phyloP scores from a whole-genome alignment of 2,888 invertebrate genomes.

The Neria commutata region DNA sequence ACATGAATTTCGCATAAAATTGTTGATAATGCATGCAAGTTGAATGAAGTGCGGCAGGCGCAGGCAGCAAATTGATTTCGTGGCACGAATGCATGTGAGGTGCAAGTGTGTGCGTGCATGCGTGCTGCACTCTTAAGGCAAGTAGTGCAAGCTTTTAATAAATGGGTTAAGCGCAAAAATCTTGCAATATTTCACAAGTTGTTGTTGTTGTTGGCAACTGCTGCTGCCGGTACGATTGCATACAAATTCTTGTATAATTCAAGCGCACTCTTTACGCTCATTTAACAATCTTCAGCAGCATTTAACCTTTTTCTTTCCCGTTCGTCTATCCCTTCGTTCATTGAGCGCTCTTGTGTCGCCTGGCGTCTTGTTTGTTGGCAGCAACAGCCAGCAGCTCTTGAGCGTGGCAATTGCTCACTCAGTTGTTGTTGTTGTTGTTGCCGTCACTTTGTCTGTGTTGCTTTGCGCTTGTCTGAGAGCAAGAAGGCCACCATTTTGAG shows the following conservation, averaged over 20 bases:
- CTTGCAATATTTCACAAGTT: not conserved
- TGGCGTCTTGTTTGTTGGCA: no score
- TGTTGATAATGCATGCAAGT: not conserved
- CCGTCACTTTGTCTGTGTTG: not conserved
- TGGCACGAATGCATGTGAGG: not conserved
- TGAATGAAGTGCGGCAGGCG: not conserved
- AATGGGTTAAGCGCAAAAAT: not conserved
- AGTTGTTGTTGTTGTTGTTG: slow-evolving; percentile 1
- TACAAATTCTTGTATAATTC: slow-evolving; percentile 20
- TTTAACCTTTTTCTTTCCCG: slow-evolving; percentile 24
- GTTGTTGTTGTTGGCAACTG: not conserved
- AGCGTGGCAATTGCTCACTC: not conserved
- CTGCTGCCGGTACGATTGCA: not conserved
- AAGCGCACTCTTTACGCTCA: slow-evolving; percentile 15
- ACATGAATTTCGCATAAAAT: slow-evolving; percentile 3
- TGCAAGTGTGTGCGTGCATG: not conserved
- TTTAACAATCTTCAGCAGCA: slow-evolving; percentile 24
- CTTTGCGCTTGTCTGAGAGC: no score
- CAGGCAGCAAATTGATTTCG: not conserved
- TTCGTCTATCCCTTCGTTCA: no score
- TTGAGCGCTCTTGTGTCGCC: no score
- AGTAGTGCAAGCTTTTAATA: not conserved
- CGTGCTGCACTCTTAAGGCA: not conserved
- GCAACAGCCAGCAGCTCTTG: slow-evolving; percentile 3
- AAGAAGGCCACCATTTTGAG: not conserved